Evolutionary conservation across 2,113 vertebrate genomes (phyloP).

Genomic region (Ageneiosus marmoratus): DNA sequence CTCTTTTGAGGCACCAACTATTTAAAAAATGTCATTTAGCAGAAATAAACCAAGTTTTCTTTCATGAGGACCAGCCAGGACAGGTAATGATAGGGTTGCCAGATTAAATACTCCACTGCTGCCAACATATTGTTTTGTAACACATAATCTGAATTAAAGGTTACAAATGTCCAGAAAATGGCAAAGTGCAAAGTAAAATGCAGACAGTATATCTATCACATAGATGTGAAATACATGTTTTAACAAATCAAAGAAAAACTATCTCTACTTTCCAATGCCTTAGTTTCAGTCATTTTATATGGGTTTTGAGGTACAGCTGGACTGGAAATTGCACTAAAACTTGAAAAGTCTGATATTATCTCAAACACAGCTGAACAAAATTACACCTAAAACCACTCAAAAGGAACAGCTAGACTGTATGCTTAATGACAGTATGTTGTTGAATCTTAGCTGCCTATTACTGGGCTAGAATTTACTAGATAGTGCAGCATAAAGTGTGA

Average conservation of each 20-base stretch:
- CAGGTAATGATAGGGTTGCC: too few relatives aligned
- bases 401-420: neutral
- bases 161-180: neutral
- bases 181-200: neutral
- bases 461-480: neutral
- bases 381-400: neutral
- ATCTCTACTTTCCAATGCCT: neutral
- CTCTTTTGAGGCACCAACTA: too few relatives aligned
- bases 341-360: neutral
- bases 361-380: neutral
- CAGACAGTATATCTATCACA: neutral
- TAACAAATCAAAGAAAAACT: neutral
- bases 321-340: neutral
- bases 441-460: too few relatives aligned
- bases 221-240: neutral
- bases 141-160: neutral
- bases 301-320: neutral
- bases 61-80: too few relatives aligned
- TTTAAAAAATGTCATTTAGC: too few relatives aligned
- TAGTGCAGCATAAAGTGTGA: neutral
- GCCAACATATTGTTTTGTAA: neutral
- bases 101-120: neutral
- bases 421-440: neutral
- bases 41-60: too few relatives aligned
- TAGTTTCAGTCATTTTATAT: neutral